phyloP scores from a whole-genome alignment of 2,113 vertebrate genomes.

The Psittacula cyanocephala region DNA sequence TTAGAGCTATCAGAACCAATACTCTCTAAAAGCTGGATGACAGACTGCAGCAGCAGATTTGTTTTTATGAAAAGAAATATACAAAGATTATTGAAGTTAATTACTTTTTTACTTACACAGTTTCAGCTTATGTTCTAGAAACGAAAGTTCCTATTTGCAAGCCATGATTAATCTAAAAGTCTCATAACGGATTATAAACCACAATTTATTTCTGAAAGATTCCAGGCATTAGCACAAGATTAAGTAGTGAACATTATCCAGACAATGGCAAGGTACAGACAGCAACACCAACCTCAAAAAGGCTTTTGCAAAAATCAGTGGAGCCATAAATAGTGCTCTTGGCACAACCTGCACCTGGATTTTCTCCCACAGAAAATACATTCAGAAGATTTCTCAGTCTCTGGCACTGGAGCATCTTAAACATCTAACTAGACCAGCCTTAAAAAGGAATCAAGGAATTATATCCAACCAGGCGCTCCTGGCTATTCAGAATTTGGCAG shows the following conservation, averaged over 20 bases:
- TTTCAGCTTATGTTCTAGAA: neutral
- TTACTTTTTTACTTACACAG: conserved; percentile 16
- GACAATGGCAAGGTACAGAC: neutral
- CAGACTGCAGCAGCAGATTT: conserved; percentile 6
- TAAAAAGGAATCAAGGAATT: neutral
- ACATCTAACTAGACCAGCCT: neutral
- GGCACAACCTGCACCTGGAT: neutral
- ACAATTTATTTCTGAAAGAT: neutral
- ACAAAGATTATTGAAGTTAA: conserved; percentile 21
- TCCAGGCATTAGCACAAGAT: neutral
- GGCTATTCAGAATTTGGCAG: neutral
- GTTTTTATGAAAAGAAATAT: neutral
- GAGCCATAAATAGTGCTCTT: neutral
- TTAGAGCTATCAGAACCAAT: neutral
- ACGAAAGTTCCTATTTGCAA: neutral
- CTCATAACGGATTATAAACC: neutral
- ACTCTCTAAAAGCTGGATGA: neutral
- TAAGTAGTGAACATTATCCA: neutral
- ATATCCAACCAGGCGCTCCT: neutral
- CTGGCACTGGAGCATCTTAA: neutral
- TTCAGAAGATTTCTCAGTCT: neutral
- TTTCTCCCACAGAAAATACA: neutral
- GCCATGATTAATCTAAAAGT: neutral
- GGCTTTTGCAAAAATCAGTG: neutral
- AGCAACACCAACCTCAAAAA: neutral